Conservation (phyloP, 2,888 invertebrate genomes). For the Mylabris sibirica region DNA sequence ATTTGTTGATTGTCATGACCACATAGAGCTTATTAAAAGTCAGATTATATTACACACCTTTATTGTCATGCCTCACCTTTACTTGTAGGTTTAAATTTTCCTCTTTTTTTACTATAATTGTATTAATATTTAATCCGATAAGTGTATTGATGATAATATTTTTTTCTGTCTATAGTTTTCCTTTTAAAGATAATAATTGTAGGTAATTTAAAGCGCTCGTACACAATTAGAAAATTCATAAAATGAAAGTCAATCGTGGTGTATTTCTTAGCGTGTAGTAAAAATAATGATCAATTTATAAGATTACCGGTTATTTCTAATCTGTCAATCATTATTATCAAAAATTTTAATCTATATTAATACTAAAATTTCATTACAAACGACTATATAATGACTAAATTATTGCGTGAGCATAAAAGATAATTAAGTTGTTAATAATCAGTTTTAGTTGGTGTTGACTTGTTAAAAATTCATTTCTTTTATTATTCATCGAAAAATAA, state of each 20-base stretch:
- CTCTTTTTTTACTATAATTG: background rate
- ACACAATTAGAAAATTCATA: background rate
- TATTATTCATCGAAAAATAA: background rate
- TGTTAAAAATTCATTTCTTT: background rate
- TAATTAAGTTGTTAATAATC: background rate
- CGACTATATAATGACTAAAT: background rate
- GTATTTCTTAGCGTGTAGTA: background rate
- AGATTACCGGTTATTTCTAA: background rate
- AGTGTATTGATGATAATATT: background rate
- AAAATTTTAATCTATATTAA: background rate
- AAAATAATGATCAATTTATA: conserved; percentile 5
- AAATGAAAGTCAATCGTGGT: background rate
- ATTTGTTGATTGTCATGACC: conserved; percentile 23
- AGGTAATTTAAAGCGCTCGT: background rate
- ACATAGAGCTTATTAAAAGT: conserved; percentile 28
- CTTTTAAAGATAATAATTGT: background rate
- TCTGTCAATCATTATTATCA: conserved; percentile 5
- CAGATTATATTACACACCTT: conserved; percentile 28
- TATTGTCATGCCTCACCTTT: background rate
- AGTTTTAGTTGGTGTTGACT: background rate
- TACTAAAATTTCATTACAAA: background rate
- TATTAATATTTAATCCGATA: conserved; percentile 2
- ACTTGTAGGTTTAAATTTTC: background rate
- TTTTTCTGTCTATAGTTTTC: background rate
- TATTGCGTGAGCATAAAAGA: background rate